Evolutionary conservation across 1,140 invertebrate species (phyloP).

Genomic region (Zophobas morio): DNA sequence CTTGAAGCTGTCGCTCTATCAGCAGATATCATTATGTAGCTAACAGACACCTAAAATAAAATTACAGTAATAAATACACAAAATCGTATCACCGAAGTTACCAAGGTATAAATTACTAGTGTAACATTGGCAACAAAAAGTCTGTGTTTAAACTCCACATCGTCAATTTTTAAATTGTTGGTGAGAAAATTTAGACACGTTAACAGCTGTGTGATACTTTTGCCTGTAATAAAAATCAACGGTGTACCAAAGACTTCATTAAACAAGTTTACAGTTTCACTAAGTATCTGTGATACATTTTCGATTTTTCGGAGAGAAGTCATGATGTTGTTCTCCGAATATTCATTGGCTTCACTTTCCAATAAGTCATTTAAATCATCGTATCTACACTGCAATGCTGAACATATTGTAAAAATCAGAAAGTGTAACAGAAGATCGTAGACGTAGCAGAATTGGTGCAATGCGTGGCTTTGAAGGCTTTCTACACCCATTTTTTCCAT

Average conservation of each 20-base stretch:
- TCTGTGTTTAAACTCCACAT: conserved; percentile 16
- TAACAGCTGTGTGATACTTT: conserved; percentile 22
- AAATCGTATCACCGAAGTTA: neutral
- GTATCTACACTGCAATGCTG: neutral
- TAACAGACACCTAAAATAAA: conserved; percentile 15
- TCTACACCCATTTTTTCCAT: conserved; percentile 2
- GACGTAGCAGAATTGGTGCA: conserved; percentile 16
- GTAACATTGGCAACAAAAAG: neutral
- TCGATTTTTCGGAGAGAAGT: conserved; percentile 14
- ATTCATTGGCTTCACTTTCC: neutral
- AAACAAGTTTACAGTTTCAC: conserved; percentile 7
- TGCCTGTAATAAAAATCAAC: conserved; percentile 15
- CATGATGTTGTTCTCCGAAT: conserved; percentile 3
- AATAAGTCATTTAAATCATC: conserved; percentile 20
- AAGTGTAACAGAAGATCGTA: conserved; percentile 16
- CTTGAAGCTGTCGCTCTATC: neutral
- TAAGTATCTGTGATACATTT: neutral
- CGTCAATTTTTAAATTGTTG: conserved; percentile 1
- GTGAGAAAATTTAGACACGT: conserved; percentile 26
- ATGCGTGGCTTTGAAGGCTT: neutral
- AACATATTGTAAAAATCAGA: conserved; percentile 8
- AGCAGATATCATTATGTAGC: conserved; percentile 11
- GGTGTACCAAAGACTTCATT: conserved; percentile 19
- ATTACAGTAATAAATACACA: neutral
- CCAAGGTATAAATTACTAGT: conserved; percentile 7